These are phyloP conservation scores for Rhea americana DNA, from an alignment of 2,113 vertebrate species.

Conservation along the genomic window DNA sequence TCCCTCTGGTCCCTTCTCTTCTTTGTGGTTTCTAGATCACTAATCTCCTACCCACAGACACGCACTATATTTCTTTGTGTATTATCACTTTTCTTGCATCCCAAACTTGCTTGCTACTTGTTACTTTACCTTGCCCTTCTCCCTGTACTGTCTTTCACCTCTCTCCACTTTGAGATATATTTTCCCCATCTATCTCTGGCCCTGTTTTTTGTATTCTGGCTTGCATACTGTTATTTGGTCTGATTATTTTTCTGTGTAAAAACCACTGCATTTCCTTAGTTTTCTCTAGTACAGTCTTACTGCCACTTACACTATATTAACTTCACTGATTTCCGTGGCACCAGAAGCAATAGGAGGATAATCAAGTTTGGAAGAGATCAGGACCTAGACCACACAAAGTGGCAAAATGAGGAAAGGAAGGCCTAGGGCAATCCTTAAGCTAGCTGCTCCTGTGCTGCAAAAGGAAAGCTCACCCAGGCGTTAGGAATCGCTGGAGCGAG, in stretches of 20 bases:
- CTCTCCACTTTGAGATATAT: background rate
- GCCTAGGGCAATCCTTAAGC: background rate
- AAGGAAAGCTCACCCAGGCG: background rate
- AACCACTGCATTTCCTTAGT: background rate
- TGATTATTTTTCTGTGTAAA: background rate
- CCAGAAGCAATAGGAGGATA: background rate
- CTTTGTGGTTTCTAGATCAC: background rate
- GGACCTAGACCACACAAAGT: background rate
- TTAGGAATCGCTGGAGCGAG: background rate
- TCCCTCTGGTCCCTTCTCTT: background rate
- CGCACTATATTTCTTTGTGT: fast-evolving
- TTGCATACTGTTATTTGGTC: background rate
- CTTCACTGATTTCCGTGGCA: background rate
- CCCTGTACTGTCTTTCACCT: background rate
- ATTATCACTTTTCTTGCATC: background rate
- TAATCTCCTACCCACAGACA: background rate
- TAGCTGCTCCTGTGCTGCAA: background rate
- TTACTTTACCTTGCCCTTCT: background rate
- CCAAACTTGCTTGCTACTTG: background rate
- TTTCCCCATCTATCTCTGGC: background rate
- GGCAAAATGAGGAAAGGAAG: background rate
- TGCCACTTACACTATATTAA: background rate
- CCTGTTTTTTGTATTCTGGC: background rate
- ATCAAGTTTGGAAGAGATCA: background rate
- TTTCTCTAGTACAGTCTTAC: background rate